Evolutionary conservation across 2,888 invertebrate genomes (phyloP).

Genomic region (Ommatoiulus sabulosus): DNA sequence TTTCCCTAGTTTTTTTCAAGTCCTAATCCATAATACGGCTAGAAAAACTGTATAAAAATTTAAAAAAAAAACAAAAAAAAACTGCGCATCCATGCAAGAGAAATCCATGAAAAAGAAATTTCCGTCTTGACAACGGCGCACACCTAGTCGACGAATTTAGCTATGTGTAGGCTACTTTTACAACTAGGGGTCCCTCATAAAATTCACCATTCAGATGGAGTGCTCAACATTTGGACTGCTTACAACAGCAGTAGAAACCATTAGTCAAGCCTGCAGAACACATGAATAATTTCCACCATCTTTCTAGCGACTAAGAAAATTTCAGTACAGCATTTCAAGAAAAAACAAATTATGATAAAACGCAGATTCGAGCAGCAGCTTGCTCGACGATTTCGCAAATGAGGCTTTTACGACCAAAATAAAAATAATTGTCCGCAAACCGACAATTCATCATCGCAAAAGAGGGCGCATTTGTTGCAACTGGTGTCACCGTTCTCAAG

Average conservation of each 20-base stretch:
- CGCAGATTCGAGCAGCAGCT: slow-evolving; percentile 5
- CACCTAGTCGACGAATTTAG: no score
- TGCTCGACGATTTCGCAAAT: slow-evolving; percentile 38
- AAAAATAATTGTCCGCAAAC: slow-evolving; percentile 37
- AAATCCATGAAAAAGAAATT: no score
- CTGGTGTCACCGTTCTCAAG: neutral
- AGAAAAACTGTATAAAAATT: no score
- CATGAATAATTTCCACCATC: neutral
- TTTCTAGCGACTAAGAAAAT: neutral
- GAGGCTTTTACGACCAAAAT: neutral
- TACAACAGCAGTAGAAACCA: neutral
- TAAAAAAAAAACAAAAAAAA: no score
- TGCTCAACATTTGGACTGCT: neutral
- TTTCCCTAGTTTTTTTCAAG: no score
- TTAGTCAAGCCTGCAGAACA: neutral
- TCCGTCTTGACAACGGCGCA: no score
- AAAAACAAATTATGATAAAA: neutral
- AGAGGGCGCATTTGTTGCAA: slow-evolving; percentile 27
- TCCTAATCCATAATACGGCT: no score
- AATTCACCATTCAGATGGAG: neutral
- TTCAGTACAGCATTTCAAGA: neutral
- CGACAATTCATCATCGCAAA: slow-evolving; percentile 1
- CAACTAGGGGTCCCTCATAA: neutral
- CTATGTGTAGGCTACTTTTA: no score
- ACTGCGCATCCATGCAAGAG: no score